Base-by-base conservation (phyloP, 2,797 vertebrate genomes). In the Rhinophrynus dorsalis region DNA sequence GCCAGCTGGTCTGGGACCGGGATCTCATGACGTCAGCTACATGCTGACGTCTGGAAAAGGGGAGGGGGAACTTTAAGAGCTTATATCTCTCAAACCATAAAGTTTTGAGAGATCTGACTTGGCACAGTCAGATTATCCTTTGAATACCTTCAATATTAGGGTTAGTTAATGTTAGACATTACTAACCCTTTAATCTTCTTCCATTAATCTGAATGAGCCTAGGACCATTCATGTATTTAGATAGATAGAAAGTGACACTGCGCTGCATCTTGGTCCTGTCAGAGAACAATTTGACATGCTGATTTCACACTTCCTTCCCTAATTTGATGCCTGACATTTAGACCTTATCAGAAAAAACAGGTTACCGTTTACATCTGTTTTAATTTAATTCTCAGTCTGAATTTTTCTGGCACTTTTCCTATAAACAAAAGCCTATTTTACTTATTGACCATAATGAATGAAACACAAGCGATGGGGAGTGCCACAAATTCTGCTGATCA, bases 291-390 rank as follows among this genome's bases (percentile, higher is more conserved):
- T 47, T 17, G 32, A 51, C 33, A 15, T 59, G 21, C 42, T 32
- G 11, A 38, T 51, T 51, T 58, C 26, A 68, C 3, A 35, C 35
- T 50, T 42, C 45, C 33, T 12, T 30, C 21, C 9, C 26, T 59
- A 17, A 60, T 32, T 23, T 17, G 13, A 11, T 32, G 7, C 58
- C 38, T 68, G 45, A 68, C 56, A 23, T 52, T 60, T 27, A 60
- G 66, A 68, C 55, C 44, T 60, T 51, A 59, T 51, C 56, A 29
- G 6, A 51, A 18, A 40, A 52, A 18, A 11, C 32, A 38, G 54
- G 65, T 68, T 68, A 50, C 29, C 64, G 51, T 48, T 63, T 63
- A 63, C 59, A 71, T 64, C 68, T 63, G 51, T 38, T 63, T 62
- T 23, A 56, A 56, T 64, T 71, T 64, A 38, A 18, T 37, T 33